Base-by-base conservation (phyloP, 2,113 vertebrate genomes). In the Prunella fulvescens region DNA sequence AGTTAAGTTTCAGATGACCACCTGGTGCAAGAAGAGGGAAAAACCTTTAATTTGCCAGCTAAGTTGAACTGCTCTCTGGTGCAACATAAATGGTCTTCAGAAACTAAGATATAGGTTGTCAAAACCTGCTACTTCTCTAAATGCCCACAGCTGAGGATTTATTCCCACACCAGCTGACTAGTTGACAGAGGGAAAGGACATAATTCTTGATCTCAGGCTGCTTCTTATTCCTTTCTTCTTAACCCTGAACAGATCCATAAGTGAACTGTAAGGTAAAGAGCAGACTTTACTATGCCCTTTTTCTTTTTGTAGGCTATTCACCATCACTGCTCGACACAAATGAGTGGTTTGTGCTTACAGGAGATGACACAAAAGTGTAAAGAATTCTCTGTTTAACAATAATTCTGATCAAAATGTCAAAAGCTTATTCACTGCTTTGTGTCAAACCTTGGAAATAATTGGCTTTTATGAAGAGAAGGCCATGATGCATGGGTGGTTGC, bases 391-490 rank as follows among this genome's bases (percentile, higher is more conserved):
- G 58, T 83, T 86, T 73, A 78, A 90, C 67, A 76, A 66, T 80
- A 83, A 69, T 86, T 93, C 51, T 88, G 81, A 86, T 78, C 51
- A 78, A 95, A 96, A 88, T 92, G 72, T 90, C 90, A 91, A 74
- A 91, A 91, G 48, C 47, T 67, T 73, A 61, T 92, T 92, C 84
- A 70, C 31, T 40, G 71, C 8, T 23, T 9, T 19, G 10, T 70
- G 81, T 81, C 88, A 93, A 82, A 81, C 47, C 58, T 80, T 86
- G 67, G 71, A 94, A 93, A 92, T 96, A 95, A 95, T 90, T 92
- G 67, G 37, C 25, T 33, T 88, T 92, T 93, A 44, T 33, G 29
- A 91, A 72, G 56, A 78, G 81, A 90, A 90, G 71, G 24, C n/a
- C 81, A 61, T 3, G 54, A 76, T 33, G 37, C n/a, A 57, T 48